Base-by-base conservation (phyloP, 1,140 invertebrate species). In the Aphaenogaster ashmeadi region DNA sequence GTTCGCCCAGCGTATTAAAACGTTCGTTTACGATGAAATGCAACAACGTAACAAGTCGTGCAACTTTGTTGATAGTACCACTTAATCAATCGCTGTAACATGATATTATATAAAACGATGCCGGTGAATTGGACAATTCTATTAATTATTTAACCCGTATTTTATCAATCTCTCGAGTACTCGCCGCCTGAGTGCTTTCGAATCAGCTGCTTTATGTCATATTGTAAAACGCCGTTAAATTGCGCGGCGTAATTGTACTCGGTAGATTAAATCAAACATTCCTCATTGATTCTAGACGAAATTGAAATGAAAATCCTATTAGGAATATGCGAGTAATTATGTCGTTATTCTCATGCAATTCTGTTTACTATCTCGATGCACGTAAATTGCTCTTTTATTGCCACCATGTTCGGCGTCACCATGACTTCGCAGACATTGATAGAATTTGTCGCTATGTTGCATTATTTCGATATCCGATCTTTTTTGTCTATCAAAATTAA, bases 91-190 rank as follows among this genome's bases (percentile, higher is more conserved):
- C 56, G 44, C 54, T 41, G 54, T 60, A 74, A 84, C 54, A 18
- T 72, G 41, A 74, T 84, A 69, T 69, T 69, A 69, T 69, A 84
- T 84, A 56, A 84, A 84, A 84, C 71, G 69, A 75, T 56, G 33
- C n/a, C 54, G n/a, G 54, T 84, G 80, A 27, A 72, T 83, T 47
- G 80, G 44, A 74, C 80, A 75, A 84, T 84, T 84, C 80, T 84
- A 84, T 84, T 84, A 84, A 84, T 84, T 84, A 84, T 75, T 84
- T 75, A 84, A 84, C 80, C 54, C 80, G 80, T 84, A 84, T 84
- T 75, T 74, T 54, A 58, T 74, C 80, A 74, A 60, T 74, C 69
- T 84, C 80, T 75, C 80, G 69, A 84, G 80, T 84, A 84, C 69
- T 84, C 54, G 41, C 15, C 80, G 80, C 80, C 67, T 54, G 80